Conservation (phyloP, 1,140 invertebrate species). For the Drosophila miranda region DNA sequence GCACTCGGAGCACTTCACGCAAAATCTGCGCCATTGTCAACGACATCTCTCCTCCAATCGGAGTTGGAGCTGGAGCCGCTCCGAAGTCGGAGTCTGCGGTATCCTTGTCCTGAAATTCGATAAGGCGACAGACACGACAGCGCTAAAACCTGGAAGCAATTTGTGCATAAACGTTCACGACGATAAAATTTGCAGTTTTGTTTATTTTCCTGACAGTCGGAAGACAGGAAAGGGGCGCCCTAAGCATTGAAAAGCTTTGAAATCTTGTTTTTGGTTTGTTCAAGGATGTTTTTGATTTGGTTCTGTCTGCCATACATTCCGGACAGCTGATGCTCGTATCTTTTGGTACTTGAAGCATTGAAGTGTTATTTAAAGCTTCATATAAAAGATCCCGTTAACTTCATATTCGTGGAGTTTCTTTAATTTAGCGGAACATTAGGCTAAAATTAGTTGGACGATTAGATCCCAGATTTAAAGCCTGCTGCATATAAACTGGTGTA, state of each 20-base stretch:
- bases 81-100: constrained; percentile 28
- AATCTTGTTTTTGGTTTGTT: constrained; percentile 64
- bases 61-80: not conserved
- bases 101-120: constrained; percentile 66
- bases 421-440: too few species aligned
- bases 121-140: constrained; percentile 63
- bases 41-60: constrained; percentile 4
- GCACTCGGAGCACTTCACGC: constrained; percentile 27
- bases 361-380: too few species aligned
- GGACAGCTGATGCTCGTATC: constrained; percentile 27
- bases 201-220: constrained; percentile 75
- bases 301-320: constrained; percentile 43
- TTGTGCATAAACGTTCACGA: constrained; percentile 78
- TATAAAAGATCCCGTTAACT: too few species aligned
- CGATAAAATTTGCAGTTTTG: constrained; percentile 80
- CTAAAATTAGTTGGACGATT: too few species aligned
- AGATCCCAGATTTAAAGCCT: not conserved
- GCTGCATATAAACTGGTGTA: not conserved
- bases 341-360: too few species aligned
- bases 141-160: constrained; percentile 78
- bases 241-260: constrained; percentile 60
- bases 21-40: constrained; percentile 35
- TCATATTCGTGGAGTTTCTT: too few species aligned
- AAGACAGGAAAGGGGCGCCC: constrained; percentile 3
- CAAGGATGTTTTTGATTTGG: constrained; percentile 59